Percentiles rank a stretch among this genome's conserved stretches.
phyloP scores from a whole-genome alignment of 2,888 invertebrate genomes.

The Cetonia aurata region DNA sequence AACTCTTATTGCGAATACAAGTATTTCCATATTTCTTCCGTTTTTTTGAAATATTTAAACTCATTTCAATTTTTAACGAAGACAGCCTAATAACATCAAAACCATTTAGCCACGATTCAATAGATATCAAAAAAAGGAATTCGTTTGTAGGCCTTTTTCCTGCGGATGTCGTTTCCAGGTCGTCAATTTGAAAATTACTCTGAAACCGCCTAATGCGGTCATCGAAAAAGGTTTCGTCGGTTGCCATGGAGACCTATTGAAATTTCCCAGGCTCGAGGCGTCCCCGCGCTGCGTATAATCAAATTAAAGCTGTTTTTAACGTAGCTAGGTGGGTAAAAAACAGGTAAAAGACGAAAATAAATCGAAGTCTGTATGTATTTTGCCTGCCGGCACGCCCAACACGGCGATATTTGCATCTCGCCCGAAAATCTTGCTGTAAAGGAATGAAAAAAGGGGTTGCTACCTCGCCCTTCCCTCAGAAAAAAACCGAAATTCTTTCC shows the following conservation, averaged over 20 bases:
- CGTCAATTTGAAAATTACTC: too few relatives aligned
- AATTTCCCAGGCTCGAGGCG: background rate
- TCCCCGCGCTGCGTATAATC: background rate
- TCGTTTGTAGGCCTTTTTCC: too few relatives aligned
- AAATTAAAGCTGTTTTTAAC: background rate
- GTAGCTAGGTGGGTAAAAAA: background rate
- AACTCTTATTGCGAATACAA: too few relatives aligned
- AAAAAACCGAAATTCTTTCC: slow-evolving; percentile 39
- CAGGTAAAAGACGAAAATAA: background rate
- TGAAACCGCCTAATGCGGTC: too few relatives aligned
- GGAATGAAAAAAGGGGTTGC: slow-evolving; percentile 31
- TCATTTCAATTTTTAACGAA: too few relatives aligned
- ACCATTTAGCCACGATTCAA: too few relatives aligned
- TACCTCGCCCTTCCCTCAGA: slow-evolving; percentile 31
- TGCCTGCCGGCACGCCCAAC: background rate
- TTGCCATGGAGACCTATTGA: background rate
- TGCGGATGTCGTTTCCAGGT: too few relatives aligned
- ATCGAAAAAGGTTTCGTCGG: background rate
- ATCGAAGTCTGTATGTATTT: background rate
- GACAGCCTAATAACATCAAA: too few relatives aligned
- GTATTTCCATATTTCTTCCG: too few relatives aligned
- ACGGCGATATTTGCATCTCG: slow-evolving; percentile 48
- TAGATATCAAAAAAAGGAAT: too few relatives aligned
- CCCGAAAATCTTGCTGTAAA: slow-evolving; percentile 4
- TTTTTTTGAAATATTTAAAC: too few relatives aligned